Conservation (phyloP, 2,797 vertebrate genomes). For the Passerculus sandwichensis region DNA sequence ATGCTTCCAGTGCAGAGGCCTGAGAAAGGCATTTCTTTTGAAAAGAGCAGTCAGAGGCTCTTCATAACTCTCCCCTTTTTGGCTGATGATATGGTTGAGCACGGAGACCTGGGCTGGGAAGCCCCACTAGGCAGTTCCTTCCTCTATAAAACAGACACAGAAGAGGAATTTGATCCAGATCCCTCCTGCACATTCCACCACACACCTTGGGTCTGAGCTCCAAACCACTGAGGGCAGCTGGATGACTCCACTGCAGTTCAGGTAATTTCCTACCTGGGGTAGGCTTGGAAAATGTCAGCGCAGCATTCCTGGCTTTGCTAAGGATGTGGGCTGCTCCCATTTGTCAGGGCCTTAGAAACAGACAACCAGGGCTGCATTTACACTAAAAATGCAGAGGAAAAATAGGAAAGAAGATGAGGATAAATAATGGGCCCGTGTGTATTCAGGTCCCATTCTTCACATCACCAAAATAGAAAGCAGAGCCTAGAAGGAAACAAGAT, state of each 20-base stretch:
- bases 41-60: slow-evolving; percentile 20
- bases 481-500: neutral
- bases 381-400: neutral
- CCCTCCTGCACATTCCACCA: neutral
- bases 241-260: neutral
- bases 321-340: neutral
- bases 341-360: neutral
- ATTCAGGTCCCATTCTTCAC: neutral
- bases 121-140: slow-evolving; percentile 23
- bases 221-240: slow-evolving; percentile 12
- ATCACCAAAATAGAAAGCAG: neutral
- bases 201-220: slow-evolving; percentile 16
- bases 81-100: neutral
- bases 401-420: neutral
- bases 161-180: neutral
- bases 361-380: neutral
- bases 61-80: neutral
- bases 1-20: neutral
- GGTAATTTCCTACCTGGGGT: neutral
- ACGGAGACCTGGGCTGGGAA: neutral
- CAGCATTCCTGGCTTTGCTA: neutral
- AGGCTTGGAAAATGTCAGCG: neutral
- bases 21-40: slow-evolving; percentile 38
- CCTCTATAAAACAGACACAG: slow-evolving; percentile 14
- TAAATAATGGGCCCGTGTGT: neutral